Evolutionary conservation across 2,888 invertebrate species (phyloP).

Genomic region (Camponotus fellah): DNA sequence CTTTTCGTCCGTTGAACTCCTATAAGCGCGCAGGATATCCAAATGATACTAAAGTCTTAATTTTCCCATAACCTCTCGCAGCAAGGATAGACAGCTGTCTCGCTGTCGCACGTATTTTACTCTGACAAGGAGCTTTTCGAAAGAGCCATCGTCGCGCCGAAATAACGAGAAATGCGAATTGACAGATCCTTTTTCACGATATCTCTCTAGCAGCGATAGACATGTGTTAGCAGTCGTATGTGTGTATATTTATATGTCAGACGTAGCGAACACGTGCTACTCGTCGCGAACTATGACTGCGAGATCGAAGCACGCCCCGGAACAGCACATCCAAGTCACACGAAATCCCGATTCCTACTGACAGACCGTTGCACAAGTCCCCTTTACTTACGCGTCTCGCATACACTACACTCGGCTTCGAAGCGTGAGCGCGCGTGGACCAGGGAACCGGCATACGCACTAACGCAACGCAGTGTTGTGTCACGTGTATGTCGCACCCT

Average conservation of each 20-base stretch:
- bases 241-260: not conserved
- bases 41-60: conserved; percentile 44
- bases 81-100: conserved; percentile 58
- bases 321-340: conserved; percentile 65
- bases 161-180: conserved; percentile 18
- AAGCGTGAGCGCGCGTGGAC: conserved; percentile 23
- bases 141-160: conserved; percentile 39
- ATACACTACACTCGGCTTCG: conserved; percentile 1
- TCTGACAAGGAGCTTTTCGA: conserved; percentile 9
- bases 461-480: conserved; percentile 26
- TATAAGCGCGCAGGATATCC: conserved; percentile 41
- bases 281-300: conserved; percentile 30
- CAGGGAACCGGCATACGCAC: conserved; percentile 36
- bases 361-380: conserved; percentile 71
- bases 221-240: not conserved
- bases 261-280: conserved; percentile 63
- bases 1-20: conserved; percentile 49
- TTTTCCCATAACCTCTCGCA: conserved; percentile 68
- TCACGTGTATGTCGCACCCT: not conserved
- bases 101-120: not conserved
- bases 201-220: not conserved
- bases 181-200: conserved; percentile 7
- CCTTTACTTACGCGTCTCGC: conserved; percentile 53
- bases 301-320: too few relatives aligned
- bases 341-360: conserved; percentile 77